A percentile compares a stretch with the other conserved stretches of the same genome.
phyloP scores from a whole-genome alignment of 2,113 vertebrate species.

The Symphodus melops region DNA sequence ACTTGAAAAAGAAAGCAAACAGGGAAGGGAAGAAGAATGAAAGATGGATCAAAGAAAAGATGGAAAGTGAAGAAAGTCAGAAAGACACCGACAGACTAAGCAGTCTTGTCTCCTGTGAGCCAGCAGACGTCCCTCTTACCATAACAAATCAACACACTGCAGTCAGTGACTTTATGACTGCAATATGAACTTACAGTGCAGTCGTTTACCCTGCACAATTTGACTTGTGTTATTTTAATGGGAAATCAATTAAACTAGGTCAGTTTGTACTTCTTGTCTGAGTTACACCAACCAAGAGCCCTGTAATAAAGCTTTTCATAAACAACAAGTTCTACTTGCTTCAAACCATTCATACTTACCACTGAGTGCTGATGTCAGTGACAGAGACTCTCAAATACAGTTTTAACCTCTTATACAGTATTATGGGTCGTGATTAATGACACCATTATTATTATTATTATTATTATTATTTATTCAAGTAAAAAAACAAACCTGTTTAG shows the following conservation, averaged over 20 bases:
- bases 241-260: not conserved
- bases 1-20: not conserved
- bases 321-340: not conserved
- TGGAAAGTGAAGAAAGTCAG: not conserved
- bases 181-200: conserved; percentile 13
- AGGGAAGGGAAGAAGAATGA: not conserved
- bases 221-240: not conserved
- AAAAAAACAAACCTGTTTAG: too few species aligned
- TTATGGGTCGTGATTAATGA: too few species aligned
- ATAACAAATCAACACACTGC: conserved; percentile 24
- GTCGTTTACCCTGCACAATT: not conserved
- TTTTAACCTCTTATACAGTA: too few species aligned
- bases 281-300: not conserved
- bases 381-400: not conserved
- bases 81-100: not conserved
- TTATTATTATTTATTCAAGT: too few species aligned
- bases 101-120: not conserved
- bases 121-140: not conserved
- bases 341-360: not conserved
- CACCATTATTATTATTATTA: too few species aligned
- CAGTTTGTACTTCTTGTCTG: not conserved
- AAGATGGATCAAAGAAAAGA: too few species aligned
- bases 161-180: conserved; percentile 21
- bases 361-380: not conserved
- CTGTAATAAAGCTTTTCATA: not conserved